phyloP scores from a whole-genome alignment of 2,113 vertebrate species.

The Alethe castanea region DNA sequence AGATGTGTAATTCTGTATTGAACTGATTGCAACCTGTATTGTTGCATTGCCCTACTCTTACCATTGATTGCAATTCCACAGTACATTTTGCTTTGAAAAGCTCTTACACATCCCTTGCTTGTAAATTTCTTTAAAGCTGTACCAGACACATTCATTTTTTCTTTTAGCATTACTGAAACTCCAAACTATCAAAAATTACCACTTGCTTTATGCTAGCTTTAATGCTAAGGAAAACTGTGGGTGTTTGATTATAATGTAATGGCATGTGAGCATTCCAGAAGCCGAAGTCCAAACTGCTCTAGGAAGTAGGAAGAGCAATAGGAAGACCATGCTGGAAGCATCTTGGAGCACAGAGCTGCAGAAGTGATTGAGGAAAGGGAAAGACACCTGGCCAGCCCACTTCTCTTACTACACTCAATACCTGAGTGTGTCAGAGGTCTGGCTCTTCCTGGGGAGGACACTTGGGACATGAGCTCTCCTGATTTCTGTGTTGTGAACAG shows the following conservation, averaged over 20 bases:
- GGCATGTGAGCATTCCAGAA: neutral
- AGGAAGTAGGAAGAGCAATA: neutral
- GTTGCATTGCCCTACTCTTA: neutral
- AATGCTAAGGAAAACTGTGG: neutral
- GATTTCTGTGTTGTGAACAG: neutral
- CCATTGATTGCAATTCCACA: neutral
- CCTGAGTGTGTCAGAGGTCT: neutral
- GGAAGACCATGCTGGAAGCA: neutral
- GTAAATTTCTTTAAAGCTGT: neutral
- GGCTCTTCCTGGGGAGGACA: neutral
- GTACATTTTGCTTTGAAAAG: neutral
- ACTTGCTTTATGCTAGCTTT: neutral
- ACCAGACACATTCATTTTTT: neutral
- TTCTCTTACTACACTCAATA: neutral
- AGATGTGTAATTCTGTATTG: neutral
- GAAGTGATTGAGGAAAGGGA: neutral
- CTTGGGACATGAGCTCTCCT: neutral
- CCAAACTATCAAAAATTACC: neutral
- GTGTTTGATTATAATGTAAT: neutral
- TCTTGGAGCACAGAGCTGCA: neutral
- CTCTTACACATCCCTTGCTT: neutral
- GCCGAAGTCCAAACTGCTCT: neutral
- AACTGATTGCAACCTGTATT: neutral
- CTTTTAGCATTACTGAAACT: neutral
- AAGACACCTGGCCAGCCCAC: neutral